Percentiles rank a stretch among this genome's conserved stretches.
Evolutionary conservation across 2,797 vertebrate genomes (phyloP).

Genomic region (Leuciscus waleckii): DNA sequence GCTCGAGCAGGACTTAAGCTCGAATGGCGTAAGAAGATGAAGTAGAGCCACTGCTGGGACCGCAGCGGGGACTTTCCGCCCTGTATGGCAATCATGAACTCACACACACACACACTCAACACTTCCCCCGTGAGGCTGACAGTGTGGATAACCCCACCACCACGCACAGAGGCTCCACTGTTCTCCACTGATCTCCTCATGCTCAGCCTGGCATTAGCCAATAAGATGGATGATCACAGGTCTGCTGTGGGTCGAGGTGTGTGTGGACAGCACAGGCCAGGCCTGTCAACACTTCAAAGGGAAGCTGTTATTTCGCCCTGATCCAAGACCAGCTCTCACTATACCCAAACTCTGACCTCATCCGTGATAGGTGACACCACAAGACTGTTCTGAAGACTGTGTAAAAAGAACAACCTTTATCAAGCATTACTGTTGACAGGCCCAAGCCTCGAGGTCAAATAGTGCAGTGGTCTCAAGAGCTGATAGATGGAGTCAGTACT

Average conservation of each 20-base stretch:
- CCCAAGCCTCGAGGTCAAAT: conserved; percentile 55
- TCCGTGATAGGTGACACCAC: conserved; percentile 18
- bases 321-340: conserved; percentile 41
- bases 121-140: conserved; percentile 54
- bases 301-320: conserved; percentile 35
- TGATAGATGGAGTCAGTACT: conserved; percentile 40
- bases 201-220: conserved; percentile 69
- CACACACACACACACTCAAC: conserved; percentile 32
- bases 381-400: conserved; percentile 42
- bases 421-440: conserved; percentile 52
- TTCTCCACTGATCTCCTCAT: conserved; percentile 65
- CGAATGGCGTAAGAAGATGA: conserved; percentile 6
- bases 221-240: conserved; percentile 62
- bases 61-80: conserved; percentile 61
- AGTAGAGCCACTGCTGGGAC: conserved; percentile 27
- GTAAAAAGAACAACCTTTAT: conserved; percentile 36
- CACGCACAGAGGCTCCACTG: conserved; percentile 56
- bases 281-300: conserved; percentile 54
- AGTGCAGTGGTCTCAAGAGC: conserved; percentile 45
- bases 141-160: conserved; percentile 57
- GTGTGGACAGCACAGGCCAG: conserved; percentile 48
- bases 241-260: conserved; percentile 50
- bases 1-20: not conserved
- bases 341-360: conserved; percentile 43
- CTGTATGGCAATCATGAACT: conserved; percentile 54